A percentile compares a stretch with the other conserved stretches of the same genome.
phyloP scores from a whole-genome alignment of 1,140 invertebrate species.

The Ceratoteleas bidentatus region DNA sequence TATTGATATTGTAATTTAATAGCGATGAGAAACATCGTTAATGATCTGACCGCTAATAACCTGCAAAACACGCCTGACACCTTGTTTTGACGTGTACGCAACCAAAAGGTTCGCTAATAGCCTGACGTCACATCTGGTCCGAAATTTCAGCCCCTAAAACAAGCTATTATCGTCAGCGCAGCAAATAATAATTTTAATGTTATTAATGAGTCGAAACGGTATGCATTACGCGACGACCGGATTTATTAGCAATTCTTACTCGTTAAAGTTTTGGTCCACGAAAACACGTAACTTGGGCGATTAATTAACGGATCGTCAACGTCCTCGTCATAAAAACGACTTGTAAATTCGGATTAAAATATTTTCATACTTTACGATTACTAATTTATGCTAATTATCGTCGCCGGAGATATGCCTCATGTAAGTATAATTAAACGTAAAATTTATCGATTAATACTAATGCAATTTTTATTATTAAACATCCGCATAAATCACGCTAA shows the following conservation, averaged over 20 bases:
- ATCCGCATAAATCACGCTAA: slow-evolving; percentile 23
- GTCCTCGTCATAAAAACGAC: too few species aligned
- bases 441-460: neutral
- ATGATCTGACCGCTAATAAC: slow-evolving; percentile 62
- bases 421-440: neutral
- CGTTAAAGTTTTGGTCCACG: too few species aligned
- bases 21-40: slow-evolving; percentile 47
- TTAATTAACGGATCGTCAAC: too few species aligned
- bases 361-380: too few species aligned
- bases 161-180: slow-evolving; percentile 45
- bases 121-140: slow-evolving; percentile 49
- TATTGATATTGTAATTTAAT: slow-evolving; percentile 36
- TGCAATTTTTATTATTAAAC: neutral
- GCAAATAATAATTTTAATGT: slow-evolving; percentile 42
- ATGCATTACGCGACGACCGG: too few species aligned
- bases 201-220: slow-evolving; percentile 35
- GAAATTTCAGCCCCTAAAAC: slow-evolving; percentile 55
- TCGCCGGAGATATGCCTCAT: neutral
- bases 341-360: too few species aligned
- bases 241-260: too few species aligned
- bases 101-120: slow-evolving; percentile 55
- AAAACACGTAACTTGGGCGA: too few species aligned
- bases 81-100: slow-evolving; percentile 59
- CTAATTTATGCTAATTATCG: neutral
- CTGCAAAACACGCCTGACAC: slow-evolving; percentile 60